Percentiles rank a stretch among this genome's conserved stretches.
Evolutionary conservation across 2,888 invertebrate genomes (phyloP).

Genomic region (Bimastos eiseni): DNA sequence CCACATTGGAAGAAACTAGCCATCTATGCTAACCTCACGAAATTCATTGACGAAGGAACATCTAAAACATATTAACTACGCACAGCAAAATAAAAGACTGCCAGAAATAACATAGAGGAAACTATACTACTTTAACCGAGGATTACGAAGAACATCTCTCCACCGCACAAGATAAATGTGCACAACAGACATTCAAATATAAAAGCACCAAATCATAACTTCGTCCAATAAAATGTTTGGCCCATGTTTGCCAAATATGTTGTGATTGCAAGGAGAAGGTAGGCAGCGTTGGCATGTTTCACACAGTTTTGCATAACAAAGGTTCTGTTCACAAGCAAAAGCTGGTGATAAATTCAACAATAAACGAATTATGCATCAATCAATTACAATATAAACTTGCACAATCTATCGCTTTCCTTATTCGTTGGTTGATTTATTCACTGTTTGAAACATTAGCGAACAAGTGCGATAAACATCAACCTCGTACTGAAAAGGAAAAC

Average conservation of each 20-base stretch:
- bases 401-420: neutral
- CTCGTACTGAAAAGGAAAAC: neutral
- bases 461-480: neutral
- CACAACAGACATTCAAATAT: neutral
- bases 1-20: neutral
- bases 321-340: neutral
- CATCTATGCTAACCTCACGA: neutral
- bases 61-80: neutral
- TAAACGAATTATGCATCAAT: neutral
- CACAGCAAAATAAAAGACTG: neutral
- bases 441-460: neutral
- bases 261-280: neutral
- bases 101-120: neutral
- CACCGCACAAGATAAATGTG: neutral
- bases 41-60: neutral
- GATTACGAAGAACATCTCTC: neutral
- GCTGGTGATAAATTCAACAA: neutral
- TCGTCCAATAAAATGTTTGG: neutral
- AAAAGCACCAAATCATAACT: neutral
- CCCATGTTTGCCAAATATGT: neutral
- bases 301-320: neutral
- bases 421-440: too few relatives aligned
- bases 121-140: neutral
- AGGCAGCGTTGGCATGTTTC: neutral
- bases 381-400: neutral